Base-by-base conservation (phyloP, 2,797 vertebrate species). In the Sebastes hubbsi region DNA sequence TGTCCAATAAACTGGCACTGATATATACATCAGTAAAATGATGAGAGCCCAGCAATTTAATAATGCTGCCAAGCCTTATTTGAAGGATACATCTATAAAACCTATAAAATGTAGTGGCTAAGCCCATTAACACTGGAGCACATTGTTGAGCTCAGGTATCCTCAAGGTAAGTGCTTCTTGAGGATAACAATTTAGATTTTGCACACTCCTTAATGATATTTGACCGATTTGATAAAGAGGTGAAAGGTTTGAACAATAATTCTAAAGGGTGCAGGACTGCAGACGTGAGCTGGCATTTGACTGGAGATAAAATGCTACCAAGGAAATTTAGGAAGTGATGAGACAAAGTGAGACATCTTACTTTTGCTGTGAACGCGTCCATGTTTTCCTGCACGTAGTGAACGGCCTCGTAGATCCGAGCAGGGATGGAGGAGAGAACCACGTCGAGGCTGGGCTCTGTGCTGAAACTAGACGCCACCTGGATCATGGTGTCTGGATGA, bases 391-490 rank as follows among this genome's bases (percentile, higher is more conserved):
- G 96, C 71, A 98, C 90, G 89, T 95, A 91, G 5, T 77, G 93
- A 80, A 98, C 92, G 10, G 97, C 98, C 76, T 97, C 97, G 0
- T 96, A 95, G 60, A 99, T 96, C 77, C 95, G 96, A 64, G 91
- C 13, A 4, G 97, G 97, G 78, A 98, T 96, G 4, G 95, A 95
- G 64, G 96, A 95, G 24, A 99, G 93, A 9, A 97, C 96, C 6
- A 91, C 91, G 22, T 98, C 98, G 0, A 98, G 91, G 0, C 96
- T 97, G 78, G 97, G 95, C 0, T 97, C 94, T 0, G 95, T 95
- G 75, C 96, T 96, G 72, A 99, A 97, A 32, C 97, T 97, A 22
- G 97, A 96, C 0, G 96, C 97, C 90, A 98, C 97, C 77, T 97
- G 88, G 1, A 97, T 92, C 95, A 98, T 95, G 62, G 96, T 96